Evolutionary conservation across 2,113 vertebrate genomes (phyloP), one percentile per base, ranked within the genome.

Genomic region (Esox niger): DNA sequence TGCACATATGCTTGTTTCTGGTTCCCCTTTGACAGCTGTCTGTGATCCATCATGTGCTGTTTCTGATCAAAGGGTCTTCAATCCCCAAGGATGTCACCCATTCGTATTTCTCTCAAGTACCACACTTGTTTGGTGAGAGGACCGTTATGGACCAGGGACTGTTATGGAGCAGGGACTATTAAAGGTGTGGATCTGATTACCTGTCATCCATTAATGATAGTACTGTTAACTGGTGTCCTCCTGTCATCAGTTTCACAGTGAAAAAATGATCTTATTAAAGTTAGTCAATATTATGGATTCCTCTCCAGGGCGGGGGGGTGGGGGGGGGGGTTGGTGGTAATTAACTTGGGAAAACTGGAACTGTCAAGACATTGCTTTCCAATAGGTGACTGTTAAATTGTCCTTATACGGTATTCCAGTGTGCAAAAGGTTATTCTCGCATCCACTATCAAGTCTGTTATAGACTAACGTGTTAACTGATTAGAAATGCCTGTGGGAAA

Each of bases 1-100:
- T 69, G 69, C 71, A 68, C 56, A 75, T 69, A 68, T 25, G 17
- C 71, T 68, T 56, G 70, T 81, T 70, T 78, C 63, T 63, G 64
- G 74, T 84, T 79, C 6, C 57, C 64, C 66, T 82, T 79, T 86
- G 68, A 77, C 68, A 73, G 61, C 25, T 64, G 47, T 78, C 62
- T 82, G 74, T 84, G 73, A 65, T 76, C 61, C 59, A 62, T 80
- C 11, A 11, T 29, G 32, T 64, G 58, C n/a, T 66, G 63, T 78
- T 73, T 76, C 69, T 65, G 77, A 62, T 9, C 27, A 73, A 65
- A 75, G 61, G 74, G 67, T 25, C 78, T 21, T 21, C 35, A 74
- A 60, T 26, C 73, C 66, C 65, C 62, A 64, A 56, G 62, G 71
- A 82, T 20, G 29, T 59, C 9, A 74, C 71, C 59, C 67, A 58